phyloP scores from a whole-genome alignment of 2,797 vertebrate species.

The Steatocranus sp. region DNA sequence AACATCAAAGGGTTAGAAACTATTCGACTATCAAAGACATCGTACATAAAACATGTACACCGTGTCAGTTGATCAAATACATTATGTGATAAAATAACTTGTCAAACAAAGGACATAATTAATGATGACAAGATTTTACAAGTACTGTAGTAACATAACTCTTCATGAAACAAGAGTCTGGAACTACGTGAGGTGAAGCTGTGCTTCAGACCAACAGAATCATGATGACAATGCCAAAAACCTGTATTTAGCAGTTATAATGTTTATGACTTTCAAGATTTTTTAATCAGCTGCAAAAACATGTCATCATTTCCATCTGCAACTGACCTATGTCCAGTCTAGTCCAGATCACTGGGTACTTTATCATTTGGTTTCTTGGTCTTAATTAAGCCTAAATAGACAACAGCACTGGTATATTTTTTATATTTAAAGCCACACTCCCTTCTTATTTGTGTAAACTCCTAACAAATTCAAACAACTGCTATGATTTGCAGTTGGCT shows the following conservation, averaged over 20 bases:
- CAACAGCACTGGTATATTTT: neutral
- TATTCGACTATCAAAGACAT: neutral
- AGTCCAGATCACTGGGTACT: neutral
- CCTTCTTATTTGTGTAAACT: neutral
- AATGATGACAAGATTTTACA: neutral
- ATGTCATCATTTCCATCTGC: neutral
- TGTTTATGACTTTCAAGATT: neutral
- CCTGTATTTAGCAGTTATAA: neutral
- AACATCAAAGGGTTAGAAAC: constrained; percentile 1
- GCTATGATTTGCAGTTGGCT: neutral
- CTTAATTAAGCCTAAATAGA: neutral
- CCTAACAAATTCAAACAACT: neutral
- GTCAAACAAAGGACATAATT: neutral
- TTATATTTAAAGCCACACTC: neutral
- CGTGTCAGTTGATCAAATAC: neutral
- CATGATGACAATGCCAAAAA: neutral
- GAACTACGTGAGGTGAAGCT: neutral
- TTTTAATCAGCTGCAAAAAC: neutral
- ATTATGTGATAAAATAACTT: neutral
- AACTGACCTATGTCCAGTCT: neutral
- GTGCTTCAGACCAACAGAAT: neutral
- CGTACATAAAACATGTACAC: neutral
- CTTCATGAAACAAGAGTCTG: neutral
- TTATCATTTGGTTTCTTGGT: neutral
- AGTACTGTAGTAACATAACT: neutral